These are phyloP conservation scores for Saxidomus purpurata DNA, from an alignment of 1,140 invertebrate species.

Conservation along the genomic window DNA sequence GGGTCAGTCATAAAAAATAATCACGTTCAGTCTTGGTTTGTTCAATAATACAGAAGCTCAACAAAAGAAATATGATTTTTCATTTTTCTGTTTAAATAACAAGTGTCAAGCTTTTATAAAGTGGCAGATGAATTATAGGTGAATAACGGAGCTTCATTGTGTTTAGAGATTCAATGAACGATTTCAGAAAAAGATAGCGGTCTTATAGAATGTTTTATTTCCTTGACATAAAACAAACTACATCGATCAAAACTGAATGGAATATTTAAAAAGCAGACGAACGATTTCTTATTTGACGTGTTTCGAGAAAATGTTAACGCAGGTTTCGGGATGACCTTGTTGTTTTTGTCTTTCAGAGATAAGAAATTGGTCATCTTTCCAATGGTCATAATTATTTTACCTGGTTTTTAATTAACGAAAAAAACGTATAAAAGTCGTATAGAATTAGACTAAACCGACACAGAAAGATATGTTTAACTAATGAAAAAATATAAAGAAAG, in stretches of 20 bases:
- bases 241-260: not conserved
- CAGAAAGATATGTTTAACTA: too few relatives aligned
- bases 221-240: not conserved
- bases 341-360: too few relatives aligned
- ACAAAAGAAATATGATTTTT: not conserved
- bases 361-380: too few relatives aligned
- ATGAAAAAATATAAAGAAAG: too few relatives aligned
- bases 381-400: too few relatives aligned
- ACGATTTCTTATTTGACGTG: too few relatives aligned
- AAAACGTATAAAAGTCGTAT: too few relatives aligned
- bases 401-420: too few relatives aligned
- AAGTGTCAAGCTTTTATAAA: not conserved
- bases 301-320: too few relatives aligned
- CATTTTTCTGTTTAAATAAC: constrained; percentile 8
- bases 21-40: not conserved
- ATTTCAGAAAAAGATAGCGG: not conserved
- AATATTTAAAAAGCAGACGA: constrained; percentile 5
- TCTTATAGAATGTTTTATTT: not conserved
- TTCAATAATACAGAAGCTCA: not conserved
- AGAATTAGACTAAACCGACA: too few relatives aligned
- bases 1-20: not conserved
- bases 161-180: not conserved
- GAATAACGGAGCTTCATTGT: constrained; percentile 9
- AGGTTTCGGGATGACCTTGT: too few relatives aligned
- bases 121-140: constrained; percentile 18